Percentiles rank a stretch among this genome's conserved stretches.
These are phyloP conservation scores for Nephotettix cincticeps DNA, from an alignment of 1,140 invertebrate species.

Conservation along the genomic window DNA sequence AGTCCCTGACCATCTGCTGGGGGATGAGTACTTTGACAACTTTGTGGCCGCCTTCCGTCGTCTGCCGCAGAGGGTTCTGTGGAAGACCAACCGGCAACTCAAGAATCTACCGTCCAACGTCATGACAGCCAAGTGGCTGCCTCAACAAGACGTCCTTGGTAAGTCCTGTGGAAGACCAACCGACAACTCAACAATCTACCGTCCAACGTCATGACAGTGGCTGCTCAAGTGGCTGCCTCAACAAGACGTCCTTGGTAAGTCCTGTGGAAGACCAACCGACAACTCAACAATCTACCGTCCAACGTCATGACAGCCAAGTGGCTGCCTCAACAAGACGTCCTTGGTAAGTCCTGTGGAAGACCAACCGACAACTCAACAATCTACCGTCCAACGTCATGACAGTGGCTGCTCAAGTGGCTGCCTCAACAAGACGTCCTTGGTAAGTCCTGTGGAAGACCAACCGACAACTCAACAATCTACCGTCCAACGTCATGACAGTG, in stretches of 20 bases:
- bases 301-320: constrained; percentile 48
- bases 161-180: too few species aligned
- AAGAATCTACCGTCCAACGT: neutral
- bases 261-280: constrained; percentile 58
- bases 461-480: too few species aligned
- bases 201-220: too few species aligned
- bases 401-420: neutral
- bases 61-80: neutral
- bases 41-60: constrained; percentile 40
- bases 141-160: constrained; percentile 44
- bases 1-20: constrained; percentile 32
- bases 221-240: too few species aligned
- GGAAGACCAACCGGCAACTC: neutral
- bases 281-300: constrained; percentile 43
- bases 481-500: too few species aligned
- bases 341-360: constrained; percentile 58
- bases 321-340: constrained; percentile 60
- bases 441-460: too few species aligned
- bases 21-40: constrained; percentile 29
- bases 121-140: neutral
- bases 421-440: neutral
- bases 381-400: too few species aligned
- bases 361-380: too few species aligned
- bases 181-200: too few species aligned
- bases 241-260: too few species aligned